Evolutionary conservation across 2,888 invertebrate genomes (phyloP), one percentile per base, ranked within the genome.

Genomic region (Drosophila tripunctata): DNA sequence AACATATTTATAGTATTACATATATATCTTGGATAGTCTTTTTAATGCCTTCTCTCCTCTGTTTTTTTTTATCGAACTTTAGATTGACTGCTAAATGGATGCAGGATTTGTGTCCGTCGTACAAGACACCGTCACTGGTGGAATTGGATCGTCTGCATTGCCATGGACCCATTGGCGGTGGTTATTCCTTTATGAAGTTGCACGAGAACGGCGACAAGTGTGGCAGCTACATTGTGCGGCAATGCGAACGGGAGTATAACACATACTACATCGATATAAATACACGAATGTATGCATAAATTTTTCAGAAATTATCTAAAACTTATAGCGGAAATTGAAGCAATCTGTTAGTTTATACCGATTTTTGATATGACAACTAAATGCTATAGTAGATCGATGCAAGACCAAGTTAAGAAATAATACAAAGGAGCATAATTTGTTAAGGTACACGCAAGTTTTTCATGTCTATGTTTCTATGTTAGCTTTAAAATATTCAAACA

Each of bases 161-260:
- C 87, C 98, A 98, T 91, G 98, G 98, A 15, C 97, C 98, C 50
- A 95, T 98, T 51, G 96, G 97, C 12, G 96, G 95, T 43, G 95
- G 95, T 84, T 97, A 96, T 92, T 95, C 97, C 0, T 96, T 96
- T 90, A 93, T 94, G 19, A 97, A 97, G 92, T 92, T 98, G 50
- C 94, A 95, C 87, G 95, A 96, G 75, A 96, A 96, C 6, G 95
- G 95, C 73, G 96, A 96, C 17, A 93, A 93, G 5, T 93, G 94
- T 35, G 97, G 97, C 15, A 95, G 95, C 88, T 97, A 95, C 89
- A 94, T 98, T 71, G 90, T 98, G 31, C 93, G 97, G 33, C 96
- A 97, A 90, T 96, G 96, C 88, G 96, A 96, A 89, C 93, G 94
- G 21, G 94, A 94, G 71, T 97, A 96, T 88, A 94, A 96, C 88